Percentiles rank a stretch among this genome's conserved stretches.
Evolutionary conservation across 2,888 invertebrate species (phyloP).

Genomic region (Fissipunctia ypsillon): DNA sequence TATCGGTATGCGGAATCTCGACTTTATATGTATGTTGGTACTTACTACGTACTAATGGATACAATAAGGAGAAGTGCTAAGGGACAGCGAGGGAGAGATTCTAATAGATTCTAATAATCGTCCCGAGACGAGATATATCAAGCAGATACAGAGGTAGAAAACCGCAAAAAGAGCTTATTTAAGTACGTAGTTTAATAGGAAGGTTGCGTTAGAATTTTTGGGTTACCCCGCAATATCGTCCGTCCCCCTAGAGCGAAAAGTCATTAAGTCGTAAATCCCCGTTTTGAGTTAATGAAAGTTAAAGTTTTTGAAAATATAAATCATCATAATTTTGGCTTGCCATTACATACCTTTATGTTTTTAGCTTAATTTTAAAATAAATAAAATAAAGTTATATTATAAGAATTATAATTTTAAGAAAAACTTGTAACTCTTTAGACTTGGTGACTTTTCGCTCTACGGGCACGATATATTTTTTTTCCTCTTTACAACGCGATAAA

Average conservation of each 20-base stretch:
- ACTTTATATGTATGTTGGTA: neutral
- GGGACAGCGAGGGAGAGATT: neutral
- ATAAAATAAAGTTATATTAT: too few relatives aligned
- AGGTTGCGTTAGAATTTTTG: neutral
- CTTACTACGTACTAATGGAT: neutral
- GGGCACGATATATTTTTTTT: too few relatives aligned
- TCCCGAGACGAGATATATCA: neutral
- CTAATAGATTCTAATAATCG: neutral
- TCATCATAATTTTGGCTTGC: too few relatives aligned
- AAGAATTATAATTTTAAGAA: too few relatives aligned
- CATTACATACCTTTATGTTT: too few relatives aligned
- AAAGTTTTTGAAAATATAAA: too few relatives aligned
- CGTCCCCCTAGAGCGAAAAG: too few relatives aligned
- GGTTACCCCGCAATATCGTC: neutral
- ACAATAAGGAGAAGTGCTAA: slow-evolving; percentile 3
- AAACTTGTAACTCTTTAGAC: too few relatives aligned
- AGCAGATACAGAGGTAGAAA: neutral
- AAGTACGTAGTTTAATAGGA: neutral
- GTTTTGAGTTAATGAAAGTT: too few relatives aligned
- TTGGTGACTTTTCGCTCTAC: too few relatives aligned
- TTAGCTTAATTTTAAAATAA: too few relatives aligned
- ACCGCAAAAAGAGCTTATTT: neutral
- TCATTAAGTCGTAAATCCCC: too few relatives aligned
- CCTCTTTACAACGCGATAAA: neutral
- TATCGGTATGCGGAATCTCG: neutral